phyloP scores from a whole-genome alignment of 2,797 vertebrate genomes.

The Hoplostethus mediterraneus region DNA sequence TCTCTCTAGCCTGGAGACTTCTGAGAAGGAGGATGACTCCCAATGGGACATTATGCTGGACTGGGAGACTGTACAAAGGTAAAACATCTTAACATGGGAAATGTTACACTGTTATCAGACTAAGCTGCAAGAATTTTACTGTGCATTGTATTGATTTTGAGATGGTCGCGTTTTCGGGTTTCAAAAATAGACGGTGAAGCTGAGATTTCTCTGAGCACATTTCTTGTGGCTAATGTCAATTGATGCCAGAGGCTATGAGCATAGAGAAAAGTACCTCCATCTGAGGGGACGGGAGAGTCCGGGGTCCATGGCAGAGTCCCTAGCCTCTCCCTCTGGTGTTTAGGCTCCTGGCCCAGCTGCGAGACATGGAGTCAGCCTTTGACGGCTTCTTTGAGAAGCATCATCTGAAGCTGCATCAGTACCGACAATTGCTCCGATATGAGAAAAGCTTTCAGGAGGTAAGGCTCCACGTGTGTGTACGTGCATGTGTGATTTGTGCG shows the following conservation, averaged over 20 bases:
- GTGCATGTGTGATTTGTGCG: background rate
- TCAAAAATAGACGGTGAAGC: too few relatives aligned
- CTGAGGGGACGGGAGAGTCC: background rate
- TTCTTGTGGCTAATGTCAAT: background rate
- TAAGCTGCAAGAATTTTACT: background rate
- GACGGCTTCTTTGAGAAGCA: conserved; percentile 99
- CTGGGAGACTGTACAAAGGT: conserved; percentile 96
- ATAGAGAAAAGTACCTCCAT: background rate
- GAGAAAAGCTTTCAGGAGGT: conserved; percentile 96
- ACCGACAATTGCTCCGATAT: conserved; percentile 93
- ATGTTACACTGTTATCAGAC: background rate
- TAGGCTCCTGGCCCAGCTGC: conserved; percentile 93
- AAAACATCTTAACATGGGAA: conserved; percentile 13
- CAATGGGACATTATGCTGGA: conserved; percentile 87
- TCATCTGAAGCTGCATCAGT: conserved; percentile 95
- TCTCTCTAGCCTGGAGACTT: conserved; percentile 89
- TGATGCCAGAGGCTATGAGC: background rate
- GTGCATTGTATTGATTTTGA: background rate
- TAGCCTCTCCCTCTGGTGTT: conserved; percentile 19
- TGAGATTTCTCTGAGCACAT: too few relatives aligned
- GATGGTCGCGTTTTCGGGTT: too few relatives aligned
- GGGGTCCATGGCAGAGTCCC: background rate
- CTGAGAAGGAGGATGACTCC: conserved; percentile 81
- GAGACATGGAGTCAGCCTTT: conserved; percentile 96
- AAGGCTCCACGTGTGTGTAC: conserved; percentile 19